Conservation (phyloP, 2,797 vertebrate genomes). For the Margarornis squamiger region DNA sequence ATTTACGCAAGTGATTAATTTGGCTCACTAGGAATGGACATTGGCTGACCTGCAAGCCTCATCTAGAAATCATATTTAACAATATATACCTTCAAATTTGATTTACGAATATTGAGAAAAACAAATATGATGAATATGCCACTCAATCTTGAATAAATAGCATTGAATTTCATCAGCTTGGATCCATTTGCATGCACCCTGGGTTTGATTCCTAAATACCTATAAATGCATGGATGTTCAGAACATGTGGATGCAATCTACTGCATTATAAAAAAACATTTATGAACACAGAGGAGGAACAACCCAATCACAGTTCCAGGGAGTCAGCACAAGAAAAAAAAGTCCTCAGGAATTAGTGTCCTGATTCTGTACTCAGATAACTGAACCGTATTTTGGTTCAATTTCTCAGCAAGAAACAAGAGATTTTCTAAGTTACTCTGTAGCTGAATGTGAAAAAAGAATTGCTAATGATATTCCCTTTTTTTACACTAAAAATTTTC, state of each 20-base stretch:
- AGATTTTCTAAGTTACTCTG: constrained; percentile 10
- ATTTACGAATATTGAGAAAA: not conserved
- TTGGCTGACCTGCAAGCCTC: not conserved
- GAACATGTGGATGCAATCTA: constrained; percentile 17
- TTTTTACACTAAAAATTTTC: not conserved
- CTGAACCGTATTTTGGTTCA: not conserved
- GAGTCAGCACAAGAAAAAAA: not conserved
- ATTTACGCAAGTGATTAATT: not conserved
- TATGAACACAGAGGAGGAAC: not conserved
- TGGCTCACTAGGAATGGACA: not conserved
- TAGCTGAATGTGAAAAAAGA: not conserved
- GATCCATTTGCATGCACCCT: not conserved
- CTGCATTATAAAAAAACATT: not conserved
- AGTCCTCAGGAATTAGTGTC: not conserved
- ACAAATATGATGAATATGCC: not conserved
- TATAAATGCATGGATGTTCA: not conserved
- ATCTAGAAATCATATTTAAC: not conserved
- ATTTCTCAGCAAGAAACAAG: not conserved
- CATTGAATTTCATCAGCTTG: not conserved
- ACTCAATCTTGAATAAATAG: not conserved
- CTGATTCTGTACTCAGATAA: not conserved
- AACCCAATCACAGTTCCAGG: not conserved
- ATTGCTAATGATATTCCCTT: not conserved
- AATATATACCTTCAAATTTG: not conserved
- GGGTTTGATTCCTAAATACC: not conserved